Evolutionary conservation across 2,113 vertebrate species (phyloP), one percentile per base, ranked within the genome.

Genomic region (Micromys minutus): DNA sequence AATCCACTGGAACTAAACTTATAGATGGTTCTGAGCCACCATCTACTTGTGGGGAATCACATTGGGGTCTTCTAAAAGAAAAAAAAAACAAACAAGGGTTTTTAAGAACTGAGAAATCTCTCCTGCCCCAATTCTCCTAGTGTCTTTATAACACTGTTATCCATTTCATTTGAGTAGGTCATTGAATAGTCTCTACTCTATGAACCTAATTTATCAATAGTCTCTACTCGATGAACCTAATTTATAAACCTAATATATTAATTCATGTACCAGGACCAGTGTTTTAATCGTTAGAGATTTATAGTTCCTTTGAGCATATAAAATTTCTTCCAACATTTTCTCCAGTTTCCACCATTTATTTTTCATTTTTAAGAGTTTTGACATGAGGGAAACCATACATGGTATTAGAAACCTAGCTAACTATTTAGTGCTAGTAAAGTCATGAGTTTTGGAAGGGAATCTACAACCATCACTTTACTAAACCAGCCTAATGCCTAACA

Each of bases 221-320:
- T 92, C 52, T 92, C 12, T 79, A 63, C n/a, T 74, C 34, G 15
- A 67, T 67, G 31, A 67, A 67, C 65, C 31, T 31, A 65, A 63
- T 65, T 31, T 61, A 65, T 83, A 34, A 52, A 29, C 85, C 65
- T 93, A 75, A 87, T 89, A 83, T 95, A 77, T 69, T 15, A 87
- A 47, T 13, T 84, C 31, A 75, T 15, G 19, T 87, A 84, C 12
- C 47, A 96, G 26, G 90, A 24, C 1, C 57, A 69, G 4, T 65
- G 10, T 75, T 92, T 61, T 80, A 67, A 69, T 75, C 5, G 85
- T 7, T 74, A 61, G 75, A 61, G 21, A 93, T 90, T 88, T 95
- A 39, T 63, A 88, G 34, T 87, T 89, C 2, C 7, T 92, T 83
- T 96, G 72, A 39, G 59, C 87, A 55, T 50, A 52, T 39, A 34